Evolutionary conservation across 2,888 invertebrate species (phyloP).

Genomic region (Drosophila fungiperda): DNA sequence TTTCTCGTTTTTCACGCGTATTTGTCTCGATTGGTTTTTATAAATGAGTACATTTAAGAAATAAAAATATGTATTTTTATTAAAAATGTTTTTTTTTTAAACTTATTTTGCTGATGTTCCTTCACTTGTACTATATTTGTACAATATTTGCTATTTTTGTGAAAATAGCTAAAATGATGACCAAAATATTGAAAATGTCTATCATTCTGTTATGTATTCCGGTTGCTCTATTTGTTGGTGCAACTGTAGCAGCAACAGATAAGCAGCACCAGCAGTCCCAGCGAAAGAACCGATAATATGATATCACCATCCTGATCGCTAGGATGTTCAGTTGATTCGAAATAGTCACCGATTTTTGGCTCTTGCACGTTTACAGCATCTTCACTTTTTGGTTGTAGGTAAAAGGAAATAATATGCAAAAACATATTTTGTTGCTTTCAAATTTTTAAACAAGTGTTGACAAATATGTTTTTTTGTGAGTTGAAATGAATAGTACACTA

Average conservation of each 20-base stretch:
- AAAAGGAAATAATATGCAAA: background rate
- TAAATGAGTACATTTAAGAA: background rate
- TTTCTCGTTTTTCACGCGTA: background rate
- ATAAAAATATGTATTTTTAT: background rate
- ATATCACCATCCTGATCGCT: constrained; percentile 17
- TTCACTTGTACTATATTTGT: background rate
- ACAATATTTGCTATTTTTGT: background rate
- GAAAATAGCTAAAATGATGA: background rate
- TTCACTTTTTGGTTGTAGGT: background rate
- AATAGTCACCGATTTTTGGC: background rate
- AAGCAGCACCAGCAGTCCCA: constrained; percentile 24
- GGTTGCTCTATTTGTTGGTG: constrained; percentile 9
- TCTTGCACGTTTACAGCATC: background rate
- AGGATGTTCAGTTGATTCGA: constrained; percentile 14
- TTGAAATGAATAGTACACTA: background rate
- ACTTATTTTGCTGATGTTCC: background rate
- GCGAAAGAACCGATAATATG: constrained; percentile 12
- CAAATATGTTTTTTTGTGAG: background rate
- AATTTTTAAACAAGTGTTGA: constrained; percentile 12
- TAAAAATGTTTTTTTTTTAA: background rate
- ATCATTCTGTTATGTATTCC: background rate
- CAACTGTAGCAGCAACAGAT: constrained; percentile 45
- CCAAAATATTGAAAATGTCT: background rate
- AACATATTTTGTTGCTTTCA: background rate
- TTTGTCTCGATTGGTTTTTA: background rate